These are phyloP conservation scores for Hippocampus mohnikei DNA, from an alignment of 2,113 vertebrate species.

Conservation along the genomic window DNA sequence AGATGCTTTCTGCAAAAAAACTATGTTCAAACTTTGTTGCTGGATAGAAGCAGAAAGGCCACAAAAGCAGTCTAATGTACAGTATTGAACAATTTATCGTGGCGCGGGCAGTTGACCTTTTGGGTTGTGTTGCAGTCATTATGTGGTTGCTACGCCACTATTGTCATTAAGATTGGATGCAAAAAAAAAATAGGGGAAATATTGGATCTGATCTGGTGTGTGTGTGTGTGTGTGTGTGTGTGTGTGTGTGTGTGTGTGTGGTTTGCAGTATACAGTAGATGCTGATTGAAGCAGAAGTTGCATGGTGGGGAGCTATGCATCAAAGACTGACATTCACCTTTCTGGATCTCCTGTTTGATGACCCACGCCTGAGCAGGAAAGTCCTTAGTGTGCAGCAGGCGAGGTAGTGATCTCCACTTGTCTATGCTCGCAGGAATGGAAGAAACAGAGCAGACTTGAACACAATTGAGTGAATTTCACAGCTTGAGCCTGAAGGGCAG, in stretches of 20 bases:
- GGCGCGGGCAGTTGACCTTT: background rate
- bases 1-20: no score
- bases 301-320: conserved; percentile 66
- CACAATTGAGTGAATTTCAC: no score
- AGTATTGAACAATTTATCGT: background rate
- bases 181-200: background rate
- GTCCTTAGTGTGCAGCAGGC: no score
- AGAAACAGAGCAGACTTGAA: no score
- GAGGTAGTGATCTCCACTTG: no score
- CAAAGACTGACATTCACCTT: conserved; percentile 68
- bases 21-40: no score
- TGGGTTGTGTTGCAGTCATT: background rate
- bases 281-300: conserved; percentile 66
- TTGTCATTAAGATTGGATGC: background rate
- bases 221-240: conserved; percentile 6
- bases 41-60: no score
- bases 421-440: no score
- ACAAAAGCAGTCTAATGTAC: no score
- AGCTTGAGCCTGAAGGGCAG: no score
- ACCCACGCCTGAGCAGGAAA: no score
- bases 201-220: background rate
- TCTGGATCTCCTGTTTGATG: conserved; percentile 59
- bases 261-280: conserved; percentile 26
- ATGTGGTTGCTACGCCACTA: background rate
- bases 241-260: background rate